These are phyloP conservation scores for Myotis myotis DNA, from an alignment of 2,797 vertebrate species.

Conservation along the genomic window DNA sequence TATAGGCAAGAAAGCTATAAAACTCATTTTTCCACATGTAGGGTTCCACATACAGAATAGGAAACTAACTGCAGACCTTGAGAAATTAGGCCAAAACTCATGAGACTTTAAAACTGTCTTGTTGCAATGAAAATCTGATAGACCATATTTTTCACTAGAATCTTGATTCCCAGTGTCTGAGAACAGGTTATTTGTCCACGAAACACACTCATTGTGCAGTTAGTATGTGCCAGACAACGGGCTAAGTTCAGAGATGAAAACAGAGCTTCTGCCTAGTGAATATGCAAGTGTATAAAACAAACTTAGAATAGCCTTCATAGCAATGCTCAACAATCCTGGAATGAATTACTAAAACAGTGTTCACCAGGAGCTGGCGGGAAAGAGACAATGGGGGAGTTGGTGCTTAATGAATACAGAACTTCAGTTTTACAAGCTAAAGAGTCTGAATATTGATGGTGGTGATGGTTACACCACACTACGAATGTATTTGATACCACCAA, in stretches of 20 bases:
- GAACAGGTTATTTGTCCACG: constrained; percentile 5
- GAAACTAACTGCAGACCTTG: not conserved
- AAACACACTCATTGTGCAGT: not conserved
- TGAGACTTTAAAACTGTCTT: not conserved
- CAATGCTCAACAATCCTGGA: not conserved
- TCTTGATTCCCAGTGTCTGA: not conserved
- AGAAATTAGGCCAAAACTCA: not conserved
- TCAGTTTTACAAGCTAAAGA: not conserved
- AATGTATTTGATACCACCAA: not conserved
- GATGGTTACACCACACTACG: not conserved
- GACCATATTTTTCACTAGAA: not conserved
- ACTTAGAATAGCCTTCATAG: not conserved
- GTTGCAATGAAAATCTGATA: not conserved
- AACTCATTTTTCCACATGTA: not conserved
- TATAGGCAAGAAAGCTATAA: not conserved
- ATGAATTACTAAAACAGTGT: not conserved
- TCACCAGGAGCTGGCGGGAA: not conserved
- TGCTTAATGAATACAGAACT: not conserved
- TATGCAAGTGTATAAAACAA: not conserved
- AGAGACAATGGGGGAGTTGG: not conserved
- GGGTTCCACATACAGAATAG: not conserved
- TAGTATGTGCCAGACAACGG: not conserved
- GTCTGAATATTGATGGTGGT: not conserved
- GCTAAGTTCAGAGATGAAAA: constrained; percentile 20
- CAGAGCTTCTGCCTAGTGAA: not conserved